Evolutionary conservation across 2,888 invertebrate species (phyloP).

Genomic region (Acanthosepion pharaonis): DNA sequence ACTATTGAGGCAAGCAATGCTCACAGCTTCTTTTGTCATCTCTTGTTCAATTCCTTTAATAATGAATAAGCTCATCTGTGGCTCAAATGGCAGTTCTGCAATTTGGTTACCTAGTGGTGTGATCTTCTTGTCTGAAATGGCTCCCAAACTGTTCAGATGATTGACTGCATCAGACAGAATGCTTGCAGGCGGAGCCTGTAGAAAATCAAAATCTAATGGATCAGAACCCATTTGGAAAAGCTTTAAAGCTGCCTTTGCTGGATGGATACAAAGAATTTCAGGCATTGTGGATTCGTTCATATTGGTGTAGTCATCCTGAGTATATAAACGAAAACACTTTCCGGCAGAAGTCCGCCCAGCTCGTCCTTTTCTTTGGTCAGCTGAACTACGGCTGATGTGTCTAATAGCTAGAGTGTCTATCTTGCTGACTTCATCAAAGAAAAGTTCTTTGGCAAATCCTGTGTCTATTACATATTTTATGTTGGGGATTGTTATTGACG

Average conservation of each 20-base stretch:
- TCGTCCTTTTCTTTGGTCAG: constrained; percentile 74
- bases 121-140: constrained; percentile 61
- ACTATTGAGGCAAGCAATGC: constrained; percentile 66
- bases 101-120: constrained; percentile 69
- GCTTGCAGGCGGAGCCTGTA: constrained; percentile 66
- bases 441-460: constrained; percentile 73
- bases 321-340: constrained; percentile 73
- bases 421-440: constrained; percentile 69
- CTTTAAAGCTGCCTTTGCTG: constrained; percentile 68
- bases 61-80: constrained; percentile 64
- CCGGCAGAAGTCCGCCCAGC: constrained; percentile 74
- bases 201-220: constrained; percentile 69
- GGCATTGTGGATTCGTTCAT: constrained; percentile 68
- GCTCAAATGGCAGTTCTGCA: constrained; percentile 69
- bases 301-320: constrained; percentile 63
- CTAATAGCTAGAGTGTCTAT: constrained; percentile 65
- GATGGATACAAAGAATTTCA: constrained; percentile 71
- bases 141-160: constrained; percentile 65
- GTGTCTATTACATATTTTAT: constrained; percentile 74
- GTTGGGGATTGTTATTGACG: constrained; percentile 74
- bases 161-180: constrained; percentile 63
- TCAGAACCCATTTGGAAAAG: constrained; percentile 70
- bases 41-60: constrained; percentile 58
- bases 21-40: constrained; percentile 64
- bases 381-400: constrained; percentile 70